Base-by-base conservation (phyloP, 2,797 vertebrate genomes). In the Lithobates sylvaticus region DNA sequence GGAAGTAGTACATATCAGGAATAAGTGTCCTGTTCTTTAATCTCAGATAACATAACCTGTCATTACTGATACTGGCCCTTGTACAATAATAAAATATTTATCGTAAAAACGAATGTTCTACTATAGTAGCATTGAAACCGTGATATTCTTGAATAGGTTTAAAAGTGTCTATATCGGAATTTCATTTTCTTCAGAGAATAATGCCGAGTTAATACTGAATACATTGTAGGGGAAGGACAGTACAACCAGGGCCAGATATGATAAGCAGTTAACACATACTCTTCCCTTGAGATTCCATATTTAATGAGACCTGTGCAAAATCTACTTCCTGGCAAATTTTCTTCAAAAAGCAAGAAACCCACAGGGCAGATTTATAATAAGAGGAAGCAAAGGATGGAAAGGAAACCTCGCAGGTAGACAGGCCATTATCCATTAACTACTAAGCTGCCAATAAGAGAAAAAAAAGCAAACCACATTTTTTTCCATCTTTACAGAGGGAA, bases 301-400 rank as follows among this genome's bases (percentile, higher is more conserved):
- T 58, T 84, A 78, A 84, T 78, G 83, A 84, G 65, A 76, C 73
- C 29, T 50, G 29, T 54, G 42, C 1, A 69, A 76, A 84, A 84
- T 83, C 81, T 84, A 64, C 73, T 84, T 84, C 73, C 74, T 84
- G 74, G 83, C 67, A 84, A 70, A 77, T 61, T 84, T 69, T 77
- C 65, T 77, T 71, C 32, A 27, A 71, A 77, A 78, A 78, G 75
- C 61, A 70, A 77, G n/a, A 78, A 42, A 78, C 65, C 82, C 47
- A 71, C 23, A 71, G 75, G 83, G 75, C 83, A 78, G 36, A 76
- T 84, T 73, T 69, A 73, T 72, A 78, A 73, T 54, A 77, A 77
- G 75, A 72, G 36, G 26, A 73, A 72, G 26, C 15, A 34, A 23
- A 78, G 75, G 65, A 44, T 84, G n/a, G 21, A 70, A 26, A 71